Evolutionary conservation across 1,140 invertebrate species (phyloP).

Genomic region (Pogonomyrmex californicus): DNA sequence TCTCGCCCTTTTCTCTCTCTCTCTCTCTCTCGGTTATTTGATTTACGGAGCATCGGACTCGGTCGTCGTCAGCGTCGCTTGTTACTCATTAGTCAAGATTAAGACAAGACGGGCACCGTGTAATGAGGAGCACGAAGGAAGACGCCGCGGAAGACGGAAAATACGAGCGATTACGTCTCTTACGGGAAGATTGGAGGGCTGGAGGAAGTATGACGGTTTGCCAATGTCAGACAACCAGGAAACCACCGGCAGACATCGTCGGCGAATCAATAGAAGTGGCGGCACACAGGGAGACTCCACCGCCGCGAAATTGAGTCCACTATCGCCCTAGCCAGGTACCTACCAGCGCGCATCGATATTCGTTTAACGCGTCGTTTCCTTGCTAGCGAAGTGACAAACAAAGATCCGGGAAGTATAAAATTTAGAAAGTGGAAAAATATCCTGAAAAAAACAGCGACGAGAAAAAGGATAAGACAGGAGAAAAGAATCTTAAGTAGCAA

Average conservation of each 20-base stretch:
- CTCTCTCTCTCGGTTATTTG: slow-evolving; percentile 47
- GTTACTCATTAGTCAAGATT: slow-evolving; percentile 66
- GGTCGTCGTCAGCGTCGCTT: slow-evolving; percentile 45
- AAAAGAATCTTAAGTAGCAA: neutral
- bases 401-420: slow-evolving; percentile 76
- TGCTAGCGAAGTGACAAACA: slow-evolving; percentile 74
- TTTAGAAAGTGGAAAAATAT: slow-evolving; percentile 64
- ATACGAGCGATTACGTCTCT: slow-evolving; percentile 49
- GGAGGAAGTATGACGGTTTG: slow-evolving; percentile 67
- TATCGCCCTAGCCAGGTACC: slow-evolving; percentile 79
- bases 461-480: neutral
- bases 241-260: slow-evolving; percentile 66
- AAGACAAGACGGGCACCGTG: slow-evolving; percentile 49
- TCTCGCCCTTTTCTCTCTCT: slow-evolving; percentile 14
- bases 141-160: slow-evolving; percentile 38
- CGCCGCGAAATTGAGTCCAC: slow-evolving; percentile 79
- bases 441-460: neutral
- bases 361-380: slow-evolving; percentile 79
- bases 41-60: slow-evolving; percentile 50
- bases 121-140: slow-evolving; percentile 59
- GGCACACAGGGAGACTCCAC: slow-evolving; percentile 72
- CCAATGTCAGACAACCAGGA: slow-evolving; percentile 67
- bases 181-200: slow-evolving; percentile 40
- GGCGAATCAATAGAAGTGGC: slow-evolving; percentile 70
- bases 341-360: slow-evolving; percentile 78